Evolutionary conservation across 2,797 vertebrate species (phyloP).

Genomic region (Bryconaethiops microstoma): DNA sequence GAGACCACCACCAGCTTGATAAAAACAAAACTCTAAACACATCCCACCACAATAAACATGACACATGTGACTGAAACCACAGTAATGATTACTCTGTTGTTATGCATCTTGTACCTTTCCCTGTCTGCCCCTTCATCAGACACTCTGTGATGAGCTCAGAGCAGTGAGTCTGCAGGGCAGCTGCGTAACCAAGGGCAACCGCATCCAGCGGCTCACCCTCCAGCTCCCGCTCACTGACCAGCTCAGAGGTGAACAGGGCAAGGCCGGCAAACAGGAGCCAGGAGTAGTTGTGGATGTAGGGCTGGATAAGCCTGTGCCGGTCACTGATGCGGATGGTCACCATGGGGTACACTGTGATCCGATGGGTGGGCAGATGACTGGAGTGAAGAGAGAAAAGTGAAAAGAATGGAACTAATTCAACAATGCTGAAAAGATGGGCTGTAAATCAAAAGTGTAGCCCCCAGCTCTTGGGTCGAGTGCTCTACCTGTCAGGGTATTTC

Average conservation of each 20-base stretch:
- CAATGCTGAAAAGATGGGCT: background rate
- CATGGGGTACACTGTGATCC: slow-evolving; percentile 93
- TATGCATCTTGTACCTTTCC: slow-evolving; percentile 80
- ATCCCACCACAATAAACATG: background rate
- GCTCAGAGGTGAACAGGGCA: slow-evolving; percentile 90
- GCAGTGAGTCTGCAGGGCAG: slow-evolving; percentile 82
- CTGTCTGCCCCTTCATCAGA: slow-evolving; percentile 90
- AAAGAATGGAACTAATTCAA: background rate
- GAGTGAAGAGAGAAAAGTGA: background rate
- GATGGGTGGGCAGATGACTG: slow-evolving; percentile 95
- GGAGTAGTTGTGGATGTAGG: slow-evolving; percentile 96
- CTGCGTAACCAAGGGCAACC: slow-evolving; percentile 68
- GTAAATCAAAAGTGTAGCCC: background rate
- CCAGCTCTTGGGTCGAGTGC: no score
- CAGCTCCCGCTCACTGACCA: slow-evolving; percentile 77
- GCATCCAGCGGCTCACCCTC: slow-evolving; percentile 79
- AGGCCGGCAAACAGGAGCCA: slow-evolving; percentile 94
- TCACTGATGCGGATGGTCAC: slow-evolving; percentile 95
- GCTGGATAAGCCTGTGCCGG: slow-evolving; percentile 93
- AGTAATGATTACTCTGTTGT: no score
- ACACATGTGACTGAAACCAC: background rate
- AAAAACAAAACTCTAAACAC: background rate
- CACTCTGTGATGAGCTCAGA: slow-evolving; percentile 92
- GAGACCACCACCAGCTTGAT: no score
- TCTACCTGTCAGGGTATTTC: slow-evolving; percentile 93